phyloP scores from a whole-genome alignment of 2,113 vertebrate genomes.

The Anhinga rufa region DNA sequence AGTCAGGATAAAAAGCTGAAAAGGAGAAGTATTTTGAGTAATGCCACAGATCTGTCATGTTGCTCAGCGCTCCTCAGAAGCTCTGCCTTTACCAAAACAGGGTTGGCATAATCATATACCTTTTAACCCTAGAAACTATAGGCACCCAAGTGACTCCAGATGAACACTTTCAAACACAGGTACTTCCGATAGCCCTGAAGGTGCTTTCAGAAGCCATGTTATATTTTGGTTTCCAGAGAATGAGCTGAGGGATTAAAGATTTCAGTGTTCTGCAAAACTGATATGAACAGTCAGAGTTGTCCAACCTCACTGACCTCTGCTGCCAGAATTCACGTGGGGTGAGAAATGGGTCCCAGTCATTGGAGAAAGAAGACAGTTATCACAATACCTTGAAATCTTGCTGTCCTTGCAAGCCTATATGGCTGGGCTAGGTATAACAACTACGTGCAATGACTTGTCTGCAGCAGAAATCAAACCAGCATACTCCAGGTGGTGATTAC shows the following conservation, averaged over 20 bases:
- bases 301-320: not conserved
- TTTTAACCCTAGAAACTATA: not conserved
- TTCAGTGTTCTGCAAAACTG: not conserved
- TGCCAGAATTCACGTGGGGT: not conserved
- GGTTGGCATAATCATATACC: not conserved
- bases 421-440: not conserved
- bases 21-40: not conserved
- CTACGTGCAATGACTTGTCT: not conserved
- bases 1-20: not conserved
- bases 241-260: not conserved
- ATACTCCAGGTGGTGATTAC: not conserved
- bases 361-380: not conserved
- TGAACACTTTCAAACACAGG: not conserved
- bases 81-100: not conserved
- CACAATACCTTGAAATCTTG: not conserved
- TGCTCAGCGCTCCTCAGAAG: not conserved
- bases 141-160: not conserved
- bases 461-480: not conserved
- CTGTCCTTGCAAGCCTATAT: not conserved
- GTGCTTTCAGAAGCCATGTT: not conserved
- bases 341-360: not conserved
- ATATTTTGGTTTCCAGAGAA: not conserved
- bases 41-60: not conserved
- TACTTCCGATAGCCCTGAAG: not conserved
- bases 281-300: not conserved